Conservation (phyloP, 2,113 vertebrate species). For the Varanus salvator region DNA sequence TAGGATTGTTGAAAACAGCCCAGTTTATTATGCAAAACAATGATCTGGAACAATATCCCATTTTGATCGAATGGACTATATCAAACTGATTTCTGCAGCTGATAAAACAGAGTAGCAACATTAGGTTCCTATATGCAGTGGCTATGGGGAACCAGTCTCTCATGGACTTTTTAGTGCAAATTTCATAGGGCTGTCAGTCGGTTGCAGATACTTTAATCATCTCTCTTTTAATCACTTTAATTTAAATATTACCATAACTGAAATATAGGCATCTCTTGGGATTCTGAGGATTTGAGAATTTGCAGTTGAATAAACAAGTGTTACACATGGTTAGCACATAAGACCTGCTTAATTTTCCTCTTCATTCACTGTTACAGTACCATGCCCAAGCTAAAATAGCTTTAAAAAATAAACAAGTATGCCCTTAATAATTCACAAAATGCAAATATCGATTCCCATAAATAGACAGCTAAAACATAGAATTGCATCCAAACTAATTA, state of each 20-base stretch:
- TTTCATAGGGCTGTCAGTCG: background rate
- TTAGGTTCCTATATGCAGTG: background rate
- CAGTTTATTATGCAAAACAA: background rate
- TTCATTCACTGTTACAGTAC: background rate
- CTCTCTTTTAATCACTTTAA: background rate
- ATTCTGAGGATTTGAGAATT: background rate
- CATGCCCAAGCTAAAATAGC: background rate
- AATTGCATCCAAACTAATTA: background rate
- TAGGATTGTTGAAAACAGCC: background rate
- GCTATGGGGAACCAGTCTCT: background rate
- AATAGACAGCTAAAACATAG: background rate
- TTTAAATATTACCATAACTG: background rate
- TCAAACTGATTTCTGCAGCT: background rate
- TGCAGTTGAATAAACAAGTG: background rate
- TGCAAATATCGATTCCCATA: background rate
- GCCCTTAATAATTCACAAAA: background rate
- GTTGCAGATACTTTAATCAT: background rate
- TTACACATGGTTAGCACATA: background rate
- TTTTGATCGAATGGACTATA: background rate
- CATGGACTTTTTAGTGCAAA: background rate
- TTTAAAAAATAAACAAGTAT: background rate
- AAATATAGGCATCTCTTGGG: background rate
- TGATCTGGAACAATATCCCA: background rate
- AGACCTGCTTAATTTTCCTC: background rate
- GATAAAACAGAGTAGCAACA: background rate